These are phyloP conservation scores for Trachythela sp. DNA, from an alignment of 64 coral and sea anemone species.

Conservation along the genomic window DNA sequence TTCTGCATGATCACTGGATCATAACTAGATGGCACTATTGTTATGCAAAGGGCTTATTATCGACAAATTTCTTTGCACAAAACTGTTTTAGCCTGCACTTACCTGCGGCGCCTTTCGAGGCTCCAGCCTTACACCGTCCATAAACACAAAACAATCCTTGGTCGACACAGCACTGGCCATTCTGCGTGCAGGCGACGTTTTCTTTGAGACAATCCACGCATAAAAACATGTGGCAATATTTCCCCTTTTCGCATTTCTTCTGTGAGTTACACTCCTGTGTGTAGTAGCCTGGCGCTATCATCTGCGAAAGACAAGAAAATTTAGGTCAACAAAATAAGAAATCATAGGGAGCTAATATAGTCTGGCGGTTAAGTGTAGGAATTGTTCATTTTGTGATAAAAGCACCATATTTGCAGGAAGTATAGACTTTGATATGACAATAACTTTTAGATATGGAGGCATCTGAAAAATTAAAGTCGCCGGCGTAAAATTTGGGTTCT, in stretches of 20 bases:
- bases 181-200: conserved; percentile 98
- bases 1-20: background rate
- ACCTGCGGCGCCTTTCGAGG: conserved; percentile 73
- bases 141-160: conserved; percentile 83
- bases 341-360: background rate
- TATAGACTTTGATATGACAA: no score
- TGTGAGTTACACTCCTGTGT: conserved; percentile 95
- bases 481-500: no score
- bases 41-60: no score
- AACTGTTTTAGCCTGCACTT: conserved; percentile 15
- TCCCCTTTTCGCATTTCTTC: conserved; percentile 76
- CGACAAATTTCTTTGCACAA: no score
- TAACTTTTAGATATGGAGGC: no score
- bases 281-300: conserved; percentile 94
- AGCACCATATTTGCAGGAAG: no score
- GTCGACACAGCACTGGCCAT: conserved; percentile 83
- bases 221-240: conserved; percentile 98
- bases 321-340: background rate
- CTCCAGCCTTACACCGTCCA: conserved; percentile 81
- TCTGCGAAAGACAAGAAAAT: conserved; percentile 35
- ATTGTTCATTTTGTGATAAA: no score
- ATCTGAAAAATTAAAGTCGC: no score
- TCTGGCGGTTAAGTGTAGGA: no score
- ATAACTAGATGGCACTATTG: no score
- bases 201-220: conserved; percentile 98